A percentile compares a stretch with the other conserved stretches of the same genome.
phyloP scores from a whole-genome alignment of 2,888 invertebrate genomes.

The Norana najaformis region DNA sequence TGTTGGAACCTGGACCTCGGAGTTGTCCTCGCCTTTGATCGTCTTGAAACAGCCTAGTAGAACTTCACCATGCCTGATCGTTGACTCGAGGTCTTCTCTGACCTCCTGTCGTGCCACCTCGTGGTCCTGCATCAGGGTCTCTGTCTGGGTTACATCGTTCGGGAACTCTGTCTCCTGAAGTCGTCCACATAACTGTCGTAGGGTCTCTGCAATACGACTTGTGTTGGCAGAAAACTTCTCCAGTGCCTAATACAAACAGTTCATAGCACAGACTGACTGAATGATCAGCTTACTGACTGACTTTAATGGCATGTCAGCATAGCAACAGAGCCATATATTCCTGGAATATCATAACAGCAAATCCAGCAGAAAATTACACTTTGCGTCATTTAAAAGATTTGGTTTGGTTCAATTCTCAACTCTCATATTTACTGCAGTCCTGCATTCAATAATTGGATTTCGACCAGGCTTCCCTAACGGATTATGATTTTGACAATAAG shows the following conservation, averaged over 20 bases:
- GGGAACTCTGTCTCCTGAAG: conserved; percentile 90
- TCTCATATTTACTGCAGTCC: no score
- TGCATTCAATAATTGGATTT: no score
- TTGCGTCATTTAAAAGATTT: not conserved
- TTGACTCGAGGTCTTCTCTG: conserved; percentile 80
- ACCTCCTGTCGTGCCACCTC: conserved; percentile 40
- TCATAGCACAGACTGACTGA: not conserved
- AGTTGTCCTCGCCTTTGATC: conserved; percentile 34
- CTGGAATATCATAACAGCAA: not conserved
- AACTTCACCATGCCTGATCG: conserved; percentile 85
- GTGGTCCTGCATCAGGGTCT: conserved; percentile 77
- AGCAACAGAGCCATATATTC: not conserved
- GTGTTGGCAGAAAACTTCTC: conserved; percentile 92
- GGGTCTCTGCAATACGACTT: conserved; percentile 81
- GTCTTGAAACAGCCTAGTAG: conserved; percentile 70
- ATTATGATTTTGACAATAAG: no score
- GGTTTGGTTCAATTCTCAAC: not conserved
- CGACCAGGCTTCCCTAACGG: no score
- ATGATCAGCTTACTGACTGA: not conserved
- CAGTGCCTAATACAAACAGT: conserved; percentile 72
- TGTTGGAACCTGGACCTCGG: conserved; percentile 31
- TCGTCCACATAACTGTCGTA: conserved; percentile 72
- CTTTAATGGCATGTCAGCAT: not conserved
- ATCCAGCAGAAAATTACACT: not conserved
- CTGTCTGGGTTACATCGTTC: conserved; percentile 87